A percentile compares a stretch with the other conserved stretches of the same genome.
Conservation (phyloP, 2,113 vertebrate genomes). For the Clarias macrocephalus region DNA sequence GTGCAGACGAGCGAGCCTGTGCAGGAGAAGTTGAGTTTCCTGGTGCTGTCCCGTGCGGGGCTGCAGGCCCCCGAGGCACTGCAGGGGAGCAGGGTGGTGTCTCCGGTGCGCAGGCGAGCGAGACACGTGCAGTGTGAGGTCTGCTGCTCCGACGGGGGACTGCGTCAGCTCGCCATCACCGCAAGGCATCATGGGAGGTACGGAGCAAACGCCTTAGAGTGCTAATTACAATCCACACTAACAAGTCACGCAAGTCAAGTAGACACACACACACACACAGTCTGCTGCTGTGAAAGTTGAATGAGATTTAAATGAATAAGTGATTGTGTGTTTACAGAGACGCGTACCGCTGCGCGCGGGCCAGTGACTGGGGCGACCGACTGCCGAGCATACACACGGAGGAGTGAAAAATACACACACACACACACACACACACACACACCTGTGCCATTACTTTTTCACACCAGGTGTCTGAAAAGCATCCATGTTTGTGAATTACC, state of each 20-base stretch:
- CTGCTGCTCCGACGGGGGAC: conserved; percentile 75
- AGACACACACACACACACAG: neutral
- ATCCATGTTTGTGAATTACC: neutral
- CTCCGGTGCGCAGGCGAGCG: conserved; percentile 71
- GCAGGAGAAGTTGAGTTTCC: conserved; percentile 80
- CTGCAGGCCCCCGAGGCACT: neutral
- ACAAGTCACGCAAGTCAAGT: too few relatives aligned
- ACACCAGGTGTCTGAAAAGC: neutral
- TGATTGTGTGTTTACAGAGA: conserved; percentile 68
- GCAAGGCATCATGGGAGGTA: conserved; percentile 78
- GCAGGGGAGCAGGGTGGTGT: conserved; percentile 77
- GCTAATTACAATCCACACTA: neutral
- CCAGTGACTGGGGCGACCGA: conserved; percentile 81
- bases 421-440: neutral
- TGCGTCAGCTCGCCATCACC: conserved; percentile 77
- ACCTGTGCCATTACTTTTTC: neutral
- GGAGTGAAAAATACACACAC: neutral
- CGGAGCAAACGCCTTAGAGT: neutral
- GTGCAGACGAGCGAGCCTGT: conserved; percentile 66
- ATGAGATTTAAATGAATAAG: neutral
- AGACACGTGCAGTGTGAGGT: conserved; percentile 81
- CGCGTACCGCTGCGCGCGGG: conserved; percentile 82
- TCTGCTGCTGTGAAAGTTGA: neutral
- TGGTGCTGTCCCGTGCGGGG: conserved; percentile 71
- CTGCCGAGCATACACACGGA: conserved; percentile 65